These are phyloP conservation scores for Agrilus biguttatus DNA, from an alignment of 2,888 invertebrate species.

Conservation along the genomic window DNA sequence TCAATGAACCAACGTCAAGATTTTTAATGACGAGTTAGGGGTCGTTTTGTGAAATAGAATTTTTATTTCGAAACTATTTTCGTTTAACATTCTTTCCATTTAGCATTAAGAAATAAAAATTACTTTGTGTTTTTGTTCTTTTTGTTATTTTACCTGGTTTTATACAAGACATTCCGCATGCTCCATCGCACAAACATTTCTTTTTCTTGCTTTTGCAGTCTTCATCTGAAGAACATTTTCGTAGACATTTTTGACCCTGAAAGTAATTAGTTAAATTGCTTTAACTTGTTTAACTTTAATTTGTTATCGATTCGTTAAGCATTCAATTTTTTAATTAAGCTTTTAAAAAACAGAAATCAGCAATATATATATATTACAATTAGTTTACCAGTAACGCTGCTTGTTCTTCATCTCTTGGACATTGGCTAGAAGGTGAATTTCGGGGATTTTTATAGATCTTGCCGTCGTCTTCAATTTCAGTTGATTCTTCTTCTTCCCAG, in stretches of 20 bases:
- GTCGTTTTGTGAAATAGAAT: not conserved
- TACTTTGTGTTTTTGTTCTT: too few species aligned
- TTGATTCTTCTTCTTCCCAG: slow-evolving; percentile 29
- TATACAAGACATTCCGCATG: slow-evolving; percentile 94
- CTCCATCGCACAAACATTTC: slow-evolving; percentile 92
- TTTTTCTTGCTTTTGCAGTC: slow-evolving; percentile 96
- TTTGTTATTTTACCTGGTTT: slow-evolving; percentile 83
- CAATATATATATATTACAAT: too few species aligned
- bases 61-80: not conserved
- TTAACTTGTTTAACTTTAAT: too few species aligned
- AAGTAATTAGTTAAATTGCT: slow-evolving; percentile 7
- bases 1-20: too few species aligned
- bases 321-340: slow-evolving; percentile 7
- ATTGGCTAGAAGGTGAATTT: slow-evolving; percentile 73
- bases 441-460: slow-evolving; percentile 77
- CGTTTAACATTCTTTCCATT: too few species aligned
- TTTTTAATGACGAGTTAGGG: too few species aligned
- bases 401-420: slow-evolving; percentile 76
- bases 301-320: too few species aligned
- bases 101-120: too few species aligned
- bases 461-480: slow-evolving; percentile 63
- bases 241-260: slow-evolving; percentile 74
- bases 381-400: slow-evolving; percentile 52
- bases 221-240: slow-evolving; percentile 85
- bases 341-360: too few species aligned